Percentiles rank a stretch among this genome's conserved stretches.
Evolutionary conservation across 2,797 vertebrate genomes (phyloP).

Genomic region (Phoeniculus purpureus): DNA sequence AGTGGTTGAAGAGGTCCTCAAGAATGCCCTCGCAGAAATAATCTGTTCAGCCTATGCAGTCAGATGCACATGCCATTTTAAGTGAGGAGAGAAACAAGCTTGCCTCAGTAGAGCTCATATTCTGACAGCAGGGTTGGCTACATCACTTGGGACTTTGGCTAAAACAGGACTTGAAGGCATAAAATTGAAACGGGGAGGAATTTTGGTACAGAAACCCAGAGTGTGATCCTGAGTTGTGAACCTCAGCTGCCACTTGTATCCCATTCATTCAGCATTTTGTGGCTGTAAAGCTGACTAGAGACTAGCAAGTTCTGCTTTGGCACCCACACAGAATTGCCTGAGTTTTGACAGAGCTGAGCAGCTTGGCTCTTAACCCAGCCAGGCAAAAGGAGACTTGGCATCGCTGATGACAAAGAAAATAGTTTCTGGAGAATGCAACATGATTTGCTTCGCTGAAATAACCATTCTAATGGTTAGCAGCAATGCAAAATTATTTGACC

Average conservation of each 20-base stretch:
- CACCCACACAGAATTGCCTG: slow-evolving; percentile 48
- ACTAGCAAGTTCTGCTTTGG: slow-evolving; percentile 65
- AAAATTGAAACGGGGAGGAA: slow-evolving; percentile 56
- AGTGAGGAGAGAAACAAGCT: slow-evolving; percentile 30
- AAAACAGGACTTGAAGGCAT: slow-evolving; percentile 40
- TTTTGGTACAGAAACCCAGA: slow-evolving; percentile 45
- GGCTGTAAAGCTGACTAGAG: slow-evolving; percentile 63
- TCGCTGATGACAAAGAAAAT: slow-evolving; percentile 48
- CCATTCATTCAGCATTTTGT: slow-evolving; percentile 53
- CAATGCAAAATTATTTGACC: neutral
- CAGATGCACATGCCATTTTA: neutral
- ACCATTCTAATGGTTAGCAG: slow-evolving; percentile 2
- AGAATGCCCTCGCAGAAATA: neutral
- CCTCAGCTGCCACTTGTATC: slow-evolving; percentile 67
- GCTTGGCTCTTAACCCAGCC: slow-evolving; percentile 61
- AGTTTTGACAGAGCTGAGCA: slow-evolving; percentile 64
- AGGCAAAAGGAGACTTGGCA: slow-evolving; percentile 57
- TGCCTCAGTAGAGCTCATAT: neutral
- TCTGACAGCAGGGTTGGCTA: slow-evolving; percentile 38
- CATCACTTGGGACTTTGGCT: neutral
- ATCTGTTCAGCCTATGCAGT: neutral
- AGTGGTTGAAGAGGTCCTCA: neutral
- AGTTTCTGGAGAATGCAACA: slow-evolving; percentile 4
- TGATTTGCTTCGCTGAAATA: neutral
- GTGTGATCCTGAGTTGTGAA: slow-evolving; percentile 55